Evolutionary conservation across 2,113 vertebrate genomes (phyloP).

Genomic region (Spea bombifrons): DNA sequence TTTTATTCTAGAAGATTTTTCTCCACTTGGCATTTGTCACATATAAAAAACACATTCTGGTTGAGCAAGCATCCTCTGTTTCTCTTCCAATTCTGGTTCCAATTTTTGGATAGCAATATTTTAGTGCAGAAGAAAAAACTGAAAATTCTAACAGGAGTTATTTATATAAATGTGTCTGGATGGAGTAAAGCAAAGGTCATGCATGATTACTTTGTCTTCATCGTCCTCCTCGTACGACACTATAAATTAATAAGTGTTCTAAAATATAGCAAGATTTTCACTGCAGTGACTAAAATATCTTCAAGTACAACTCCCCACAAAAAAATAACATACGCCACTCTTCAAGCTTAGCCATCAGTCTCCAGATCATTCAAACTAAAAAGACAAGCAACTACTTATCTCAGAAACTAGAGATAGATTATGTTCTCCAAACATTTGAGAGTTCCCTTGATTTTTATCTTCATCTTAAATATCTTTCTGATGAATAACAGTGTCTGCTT

Average conservation of each 20-base stretch:
- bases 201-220: neutral
- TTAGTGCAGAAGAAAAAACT: too few species aligned
- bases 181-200: neutral
- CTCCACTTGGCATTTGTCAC: too few species aligned
- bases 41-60: too few species aligned
- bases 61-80: too few species aligned
- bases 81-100: too few species aligned
- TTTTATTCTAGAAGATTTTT: too few species aligned
- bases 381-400: neutral
- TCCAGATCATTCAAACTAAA: neutral
- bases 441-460: slow-evolving; percentile 12
- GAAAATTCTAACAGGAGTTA: too few species aligned
- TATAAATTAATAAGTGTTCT: neutral
- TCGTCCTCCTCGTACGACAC: neutral
- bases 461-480: neutral
- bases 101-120: too few species aligned
- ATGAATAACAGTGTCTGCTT: neutral
- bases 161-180: too few species aligned
- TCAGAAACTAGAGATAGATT: neutral
- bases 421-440: slow-evolving; percentile 2
- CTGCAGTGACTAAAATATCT: neutral
- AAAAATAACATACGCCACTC: neutral
- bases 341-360: neutral
- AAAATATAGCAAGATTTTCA: neutral
- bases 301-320: neutral